Base-by-base conservation (phyloP, 2,113 vertebrate species). In the Collichthys lucidus region DNA sequence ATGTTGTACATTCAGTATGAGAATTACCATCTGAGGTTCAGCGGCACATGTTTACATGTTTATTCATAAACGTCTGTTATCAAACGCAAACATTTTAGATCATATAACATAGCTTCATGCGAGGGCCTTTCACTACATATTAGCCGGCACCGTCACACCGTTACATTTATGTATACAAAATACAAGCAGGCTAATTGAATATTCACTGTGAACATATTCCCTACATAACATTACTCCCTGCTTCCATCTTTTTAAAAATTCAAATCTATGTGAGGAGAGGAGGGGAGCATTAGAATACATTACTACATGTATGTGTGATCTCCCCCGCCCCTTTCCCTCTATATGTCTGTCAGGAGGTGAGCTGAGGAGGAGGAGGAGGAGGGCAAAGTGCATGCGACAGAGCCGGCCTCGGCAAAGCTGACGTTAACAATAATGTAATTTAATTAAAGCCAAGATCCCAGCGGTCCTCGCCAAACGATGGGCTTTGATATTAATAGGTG, bases 381-480 rank as follows among this genome's bases (percentile, higher is more conserved):
- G 88, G 90, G 81, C 80, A 79, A 83, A 91, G 91, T 78, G 88
- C 82, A 81, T 61, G 83, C 88, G 83, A 86, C 85, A 77, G 88
- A 77, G 80, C 56, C 26, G 83, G 79, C 77, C 89, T 74, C 80
- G 31, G 85, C 80, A 61, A 77, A 85, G 89, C 93, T 96, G 94
- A 95, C 95, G 92, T 95, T 95, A 94, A 95, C 95, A 95, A 93
- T 95, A 94, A 96, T 95, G 93, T 93, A 89, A 93, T 90, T 93
- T 96, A 96, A 96, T 95, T 95, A 95, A 95, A 94, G 89, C 77
- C 72, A 20, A 65, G 90, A 91, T 93, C 92, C 88, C 81, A 49
- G 81, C 90, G 85, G 67, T 84, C 74, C 62, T 76, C 52, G 55
- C 59, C 72, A 74, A 73, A 59, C 49, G 17, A 70, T n/a, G 4